Conservation (phyloP, 2,888 invertebrate species). For the Cerceris rybyensis region DNA sequence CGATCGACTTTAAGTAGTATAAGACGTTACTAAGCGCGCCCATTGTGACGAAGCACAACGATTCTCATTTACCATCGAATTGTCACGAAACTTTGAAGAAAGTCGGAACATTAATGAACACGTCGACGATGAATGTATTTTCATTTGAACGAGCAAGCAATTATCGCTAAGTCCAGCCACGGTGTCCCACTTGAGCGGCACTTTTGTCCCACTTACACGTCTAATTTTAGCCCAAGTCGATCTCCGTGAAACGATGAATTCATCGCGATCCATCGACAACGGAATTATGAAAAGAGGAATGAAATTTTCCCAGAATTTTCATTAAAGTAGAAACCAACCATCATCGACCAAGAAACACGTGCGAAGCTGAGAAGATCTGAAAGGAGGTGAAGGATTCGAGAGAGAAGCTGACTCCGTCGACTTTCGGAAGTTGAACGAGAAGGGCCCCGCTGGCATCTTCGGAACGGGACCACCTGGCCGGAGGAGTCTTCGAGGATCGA, state of each 20-base stretch:
- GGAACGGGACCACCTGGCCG: conserved; percentile 54
- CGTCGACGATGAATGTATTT: conserved; percentile 38
- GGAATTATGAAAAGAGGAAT: neutral
- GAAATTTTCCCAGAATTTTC: neutral
- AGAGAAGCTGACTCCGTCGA: conserved; percentile 23
- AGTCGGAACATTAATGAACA: conserved; percentile 40
- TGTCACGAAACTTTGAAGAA: conserved; percentile 40
- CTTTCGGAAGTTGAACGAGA: conserved; percentile 50
- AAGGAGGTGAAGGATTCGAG: conserved; percentile 49
- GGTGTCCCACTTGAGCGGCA: conserved; percentile 22
- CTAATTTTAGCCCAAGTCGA: neutral
- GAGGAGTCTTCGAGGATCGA: conserved; percentile 50
- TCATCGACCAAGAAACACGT: conserved; percentile 4
- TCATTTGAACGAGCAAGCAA: conserved; percentile 34
- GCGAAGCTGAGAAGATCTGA: conserved; percentile 7
- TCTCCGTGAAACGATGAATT: neutral
- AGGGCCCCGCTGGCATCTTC: conserved; percentile 33
- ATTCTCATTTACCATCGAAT: conserved; percentile 17
- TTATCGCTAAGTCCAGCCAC: conserved; percentile 39
- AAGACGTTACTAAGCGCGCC: conserved; percentile 11
- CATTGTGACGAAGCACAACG: conserved; percentile 26
- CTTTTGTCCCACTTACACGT: conserved; percentile 16
- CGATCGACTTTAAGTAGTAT: neutral
- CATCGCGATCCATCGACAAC: neutral
- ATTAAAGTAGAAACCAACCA: neutral